These are phyloP conservation scores for Lissonota sp. DNA, from an alignment of 2,888 invertebrate genomes.

Conservation along the genomic window DNA sequence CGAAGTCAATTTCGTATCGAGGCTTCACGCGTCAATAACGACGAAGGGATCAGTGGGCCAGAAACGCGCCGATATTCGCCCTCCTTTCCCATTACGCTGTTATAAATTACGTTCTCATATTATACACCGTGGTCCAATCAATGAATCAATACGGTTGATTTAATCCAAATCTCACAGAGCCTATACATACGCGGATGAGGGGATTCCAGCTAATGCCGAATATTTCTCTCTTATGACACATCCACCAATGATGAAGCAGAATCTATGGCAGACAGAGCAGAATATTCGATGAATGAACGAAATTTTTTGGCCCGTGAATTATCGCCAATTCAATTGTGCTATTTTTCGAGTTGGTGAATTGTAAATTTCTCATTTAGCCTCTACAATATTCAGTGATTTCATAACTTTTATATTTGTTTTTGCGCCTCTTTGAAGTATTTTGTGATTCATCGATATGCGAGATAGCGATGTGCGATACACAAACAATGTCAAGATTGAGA, in stretches of 20 bases:
- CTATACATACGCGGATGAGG: not conserved
- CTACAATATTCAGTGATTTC: no score
- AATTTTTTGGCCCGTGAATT: no score
- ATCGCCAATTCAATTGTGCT: no score
- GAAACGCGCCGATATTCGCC: conserved; percentile 42
- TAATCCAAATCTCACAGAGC: conserved; percentile 27
- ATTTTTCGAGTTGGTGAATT: no score
- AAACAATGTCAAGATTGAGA: conserved; percentile 61
- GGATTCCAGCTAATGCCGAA: not conserved
- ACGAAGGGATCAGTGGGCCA: conserved; percentile 53
- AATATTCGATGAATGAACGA: no score
- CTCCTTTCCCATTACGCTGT: conserved; percentile 21
- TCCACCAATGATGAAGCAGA: no score
- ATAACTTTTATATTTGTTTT: no score
- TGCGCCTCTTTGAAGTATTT: no score
- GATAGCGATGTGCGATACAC: conserved; percentile 16
- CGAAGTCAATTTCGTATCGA: conserved; percentile 63
- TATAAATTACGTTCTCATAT: conserved; percentile 55
- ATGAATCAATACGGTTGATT: conserved; percentile 52
- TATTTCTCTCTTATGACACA: no score
- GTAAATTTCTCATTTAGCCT: no score
- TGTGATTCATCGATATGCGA: conserved; percentile 1
- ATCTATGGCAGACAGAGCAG: no score
- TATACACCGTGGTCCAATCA: conserved; percentile 39
- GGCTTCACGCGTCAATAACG: conserved; percentile 59